Evolutionary conservation across 2,113 vertebrate genomes (phyloP), one percentile per base, ranked within the genome.

Genomic region (Lasiurus borealis): DNA sequence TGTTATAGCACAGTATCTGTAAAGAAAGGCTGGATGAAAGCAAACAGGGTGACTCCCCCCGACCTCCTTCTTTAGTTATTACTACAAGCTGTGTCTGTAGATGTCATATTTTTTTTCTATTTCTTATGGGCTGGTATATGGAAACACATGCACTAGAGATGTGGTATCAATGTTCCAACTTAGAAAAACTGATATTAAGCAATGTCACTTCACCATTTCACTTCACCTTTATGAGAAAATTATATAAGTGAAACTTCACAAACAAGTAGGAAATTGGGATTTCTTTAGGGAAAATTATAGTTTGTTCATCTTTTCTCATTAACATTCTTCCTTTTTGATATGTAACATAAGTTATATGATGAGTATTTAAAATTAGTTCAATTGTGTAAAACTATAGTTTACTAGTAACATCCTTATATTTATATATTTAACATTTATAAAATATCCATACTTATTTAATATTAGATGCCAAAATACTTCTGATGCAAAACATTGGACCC

Each of bases 221-320:
- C 34, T 92, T 57, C 54, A 57, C 54, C 54, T 86, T 91, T 93
- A 81, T 3, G n/a, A 77, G 31, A 57, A 89, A 1, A 73, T 68
- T 88, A 52, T 88, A 21, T 82, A 93, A 92, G 88, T 85, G 66
- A 81, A 96, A 66, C 54, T 69, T 93, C 34, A 91, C 71, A 64
- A 52, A 8, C 29, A 94, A 90, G n/a, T 54, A 81, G 10, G 27
- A 85, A 87, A 85, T 77, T 40, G 76, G 64, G 19, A 5, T 80
- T 93, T 78, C 66, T 84, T 96, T 81, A 54, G 62, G 3, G n/a
- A 59, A 64, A 31, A 59, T 36, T 89, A 91, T 77, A 25, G 13
- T 50, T 95, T 82, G 89, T 83, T 95, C 29, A 88, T 78, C 6
- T 80, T 96, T 92, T 85, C 5, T 85, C 5, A 69, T 69, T 90